Percentiles rank a stretch among this genome's conserved stretches.
Evolutionary conservation across 2,888 invertebrate species (phyloP).

Genomic region (Pyrocoelia pectoralis): DNA sequence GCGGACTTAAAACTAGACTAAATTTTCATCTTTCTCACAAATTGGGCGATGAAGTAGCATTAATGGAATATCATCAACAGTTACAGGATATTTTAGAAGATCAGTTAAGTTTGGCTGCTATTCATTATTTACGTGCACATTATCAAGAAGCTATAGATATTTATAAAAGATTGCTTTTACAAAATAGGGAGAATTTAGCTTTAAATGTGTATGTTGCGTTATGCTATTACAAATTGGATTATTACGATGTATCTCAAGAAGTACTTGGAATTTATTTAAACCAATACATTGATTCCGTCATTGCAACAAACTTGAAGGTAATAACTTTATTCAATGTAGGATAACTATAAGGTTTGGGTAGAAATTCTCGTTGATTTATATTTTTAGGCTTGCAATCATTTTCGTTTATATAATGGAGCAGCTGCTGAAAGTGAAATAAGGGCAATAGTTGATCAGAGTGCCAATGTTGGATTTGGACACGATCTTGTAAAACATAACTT

Average conservation of each 20-base stretch:
- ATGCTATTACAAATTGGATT: constrained; percentile 98
- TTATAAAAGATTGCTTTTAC: constrained; percentile 90
- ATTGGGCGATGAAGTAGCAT: constrained; percentile 83
- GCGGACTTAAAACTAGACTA: constrained; percentile 76
- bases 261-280: constrained; percentile 93
- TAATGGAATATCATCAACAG: constrained; percentile 85
- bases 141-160: constrained; percentile 99
- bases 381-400: constrained; percentile 77
- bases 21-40: constrained; percentile 95
- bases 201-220: constrained; percentile 96
- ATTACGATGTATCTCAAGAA: constrained; percentile 98
- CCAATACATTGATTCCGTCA: constrained; percentile 91
- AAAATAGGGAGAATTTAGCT: constrained; percentile 93
- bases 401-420: constrained; percentile 89
- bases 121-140: constrained; percentile 95
- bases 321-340: too few species aligned
- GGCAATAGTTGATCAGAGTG: constrained; percentile 76
- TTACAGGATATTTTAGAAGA: constrained; percentile 91
- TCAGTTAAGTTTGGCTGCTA: constrained; percentile 93
- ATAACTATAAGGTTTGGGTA: too few species aligned
- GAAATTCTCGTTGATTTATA: too few species aligned
- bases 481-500: constrained; percentile 95
- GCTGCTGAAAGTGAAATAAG: constrained; percentile 93
- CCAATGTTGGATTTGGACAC: constrained; percentile 80
- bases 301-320: constrained; percentile 92